Percentiles rank a stretch among this genome's conserved stretches.
phyloP scores from a whole-genome alignment of 2,888 invertebrate species.

The Drosophila macrospina region DNA sequence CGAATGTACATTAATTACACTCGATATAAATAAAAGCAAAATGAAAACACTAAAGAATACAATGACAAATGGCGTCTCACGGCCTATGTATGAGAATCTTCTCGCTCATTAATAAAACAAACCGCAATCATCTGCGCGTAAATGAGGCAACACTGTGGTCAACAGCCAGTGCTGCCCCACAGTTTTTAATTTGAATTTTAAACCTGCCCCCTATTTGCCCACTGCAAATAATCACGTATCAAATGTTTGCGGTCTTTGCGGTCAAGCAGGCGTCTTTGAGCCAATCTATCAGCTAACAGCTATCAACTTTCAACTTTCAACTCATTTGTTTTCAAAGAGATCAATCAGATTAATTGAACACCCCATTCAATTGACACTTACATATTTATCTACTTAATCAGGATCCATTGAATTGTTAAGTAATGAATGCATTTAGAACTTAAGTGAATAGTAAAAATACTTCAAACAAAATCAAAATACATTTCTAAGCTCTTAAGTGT shows the following conservation, averaged over 20 bases:
- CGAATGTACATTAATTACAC: conserved; percentile 46
- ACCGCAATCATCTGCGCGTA: conserved; percentile 67
- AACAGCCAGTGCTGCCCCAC: conserved; percentile 12
- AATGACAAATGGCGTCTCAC: conserved; percentile 20
- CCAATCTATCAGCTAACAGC: too few relatives aligned
- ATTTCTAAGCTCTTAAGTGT: conserved; percentile 80
- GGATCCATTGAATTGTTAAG: conserved; percentile 40
- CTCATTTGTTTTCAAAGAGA: conserved; percentile 11
- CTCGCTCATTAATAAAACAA: conserved; percentile 55
- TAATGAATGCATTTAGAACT: conserved; percentile 27
- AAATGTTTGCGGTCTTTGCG: conserved; percentile 73
- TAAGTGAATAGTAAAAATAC: conserved; percentile 49
- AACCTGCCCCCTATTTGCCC: neutral
- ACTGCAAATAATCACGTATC: conserved; percentile 68
- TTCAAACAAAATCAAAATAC: conserved; percentile 75
- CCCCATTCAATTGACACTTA: conserved; percentile 20
- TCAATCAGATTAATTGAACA: conserved; percentile 28
- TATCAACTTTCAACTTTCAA: conserved; percentile 9
- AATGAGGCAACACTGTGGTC: conserved; percentile 48
- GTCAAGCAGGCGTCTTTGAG: conserved; percentile 44
- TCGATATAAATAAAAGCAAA: conserved; percentile 17
- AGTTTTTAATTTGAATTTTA: neutral
- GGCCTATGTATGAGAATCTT: conserved; percentile 28
- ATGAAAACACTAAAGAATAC: conserved; percentile 16
- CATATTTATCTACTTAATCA: conserved; percentile 39